Evolutionary conservation across 1,140 invertebrate species (phyloP).

Genomic region (Pseudoatta argentina): DNA sequence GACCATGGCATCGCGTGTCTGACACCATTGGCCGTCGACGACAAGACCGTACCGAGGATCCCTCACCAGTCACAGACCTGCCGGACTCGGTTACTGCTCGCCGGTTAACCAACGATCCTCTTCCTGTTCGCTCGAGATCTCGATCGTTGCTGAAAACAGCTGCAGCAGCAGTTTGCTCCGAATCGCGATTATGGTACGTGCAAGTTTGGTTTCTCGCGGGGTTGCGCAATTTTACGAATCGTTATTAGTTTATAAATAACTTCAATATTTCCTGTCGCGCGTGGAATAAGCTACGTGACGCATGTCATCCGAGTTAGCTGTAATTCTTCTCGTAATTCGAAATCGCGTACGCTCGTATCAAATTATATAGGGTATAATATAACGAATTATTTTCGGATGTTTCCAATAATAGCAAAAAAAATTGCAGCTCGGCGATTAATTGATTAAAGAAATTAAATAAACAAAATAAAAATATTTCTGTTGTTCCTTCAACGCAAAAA

Average conservation of each 20-base stretch:
- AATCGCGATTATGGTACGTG: slow-evolving; percentile 35
- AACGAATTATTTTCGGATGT: neutral
- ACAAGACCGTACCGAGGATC: neutral
- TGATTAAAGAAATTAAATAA: neutral
- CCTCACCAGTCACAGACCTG: neutral
- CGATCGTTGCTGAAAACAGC: neutral
- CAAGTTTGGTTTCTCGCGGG: neutral
- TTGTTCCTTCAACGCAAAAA: neutral
- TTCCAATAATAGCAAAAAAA: neutral
- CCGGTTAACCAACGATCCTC: slow-evolving; percentile 6
- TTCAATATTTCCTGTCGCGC: neutral
- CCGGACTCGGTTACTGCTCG: neutral
- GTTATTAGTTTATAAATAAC: neutral
- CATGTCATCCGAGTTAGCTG: neutral
- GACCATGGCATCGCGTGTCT: slow-evolving; percentile 46
- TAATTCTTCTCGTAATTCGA: neutral
- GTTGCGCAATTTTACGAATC: too few relatives aligned
- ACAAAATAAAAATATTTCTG: neutral
- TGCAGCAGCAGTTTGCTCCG: neutral
- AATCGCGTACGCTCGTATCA: neutral
- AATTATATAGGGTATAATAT: neutral
- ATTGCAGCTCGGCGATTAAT: neutral
- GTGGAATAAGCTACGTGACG: neutral
- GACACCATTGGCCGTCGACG: neutral
- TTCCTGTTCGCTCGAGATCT: slow-evolving; percentile 6